Evolutionary conservation across 2,888 invertebrate genomes (phyloP).

Genomic region (Dynastes grantii): DNA sequence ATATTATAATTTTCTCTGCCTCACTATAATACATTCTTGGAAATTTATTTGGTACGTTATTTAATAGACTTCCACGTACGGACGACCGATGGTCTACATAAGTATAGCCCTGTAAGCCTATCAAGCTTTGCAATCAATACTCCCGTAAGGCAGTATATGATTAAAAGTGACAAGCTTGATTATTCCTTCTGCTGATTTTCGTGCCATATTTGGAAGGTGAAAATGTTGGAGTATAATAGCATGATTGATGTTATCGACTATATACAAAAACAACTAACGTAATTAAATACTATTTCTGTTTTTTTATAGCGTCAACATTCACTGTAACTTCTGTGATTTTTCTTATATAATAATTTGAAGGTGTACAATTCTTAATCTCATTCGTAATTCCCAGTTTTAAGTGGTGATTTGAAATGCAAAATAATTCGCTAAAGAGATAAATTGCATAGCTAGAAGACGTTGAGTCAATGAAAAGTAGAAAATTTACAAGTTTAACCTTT

Average conservation of each 20-base stretch:
- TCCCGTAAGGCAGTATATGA: not conserved
- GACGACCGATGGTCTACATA: conserved; percentile 13
- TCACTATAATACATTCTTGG: conserved; percentile 20
- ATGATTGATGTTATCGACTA: not conserved
- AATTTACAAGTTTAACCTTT: too few relatives aligned
- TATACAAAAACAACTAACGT: too few relatives aligned
- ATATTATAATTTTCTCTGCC: conserved; percentile 36
- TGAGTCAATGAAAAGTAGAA: too few relatives aligned
- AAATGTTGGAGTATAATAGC: conserved; percentile 5
- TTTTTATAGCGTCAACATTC: too few relatives aligned
- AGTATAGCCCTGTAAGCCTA: conserved; percentile 13
- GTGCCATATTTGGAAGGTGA: not conserved
- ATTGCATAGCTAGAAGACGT: too few relatives aligned
- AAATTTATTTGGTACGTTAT: conserved; percentile 15
- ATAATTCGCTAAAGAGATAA: too few relatives aligned
- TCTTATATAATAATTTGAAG: too few relatives aligned
- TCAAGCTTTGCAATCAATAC: conserved; percentile 22
- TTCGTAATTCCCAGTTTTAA: too few relatives aligned
- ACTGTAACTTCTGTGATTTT: too few relatives aligned
- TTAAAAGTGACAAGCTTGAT: conserved; percentile 1
- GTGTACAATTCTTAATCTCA: too few relatives aligned
- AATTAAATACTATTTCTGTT: too few relatives aligned
- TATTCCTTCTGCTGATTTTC: not conserved
- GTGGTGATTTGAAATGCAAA: too few relatives aligned
- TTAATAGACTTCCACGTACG: conserved; percentile 28